Percentiles rank a stretch among this genome's conserved stretches.
These are phyloP conservation scores for Apodemia hepburni DNA, from an alignment of 2,888 invertebrate genomes.

Conservation along the genomic window DNA sequence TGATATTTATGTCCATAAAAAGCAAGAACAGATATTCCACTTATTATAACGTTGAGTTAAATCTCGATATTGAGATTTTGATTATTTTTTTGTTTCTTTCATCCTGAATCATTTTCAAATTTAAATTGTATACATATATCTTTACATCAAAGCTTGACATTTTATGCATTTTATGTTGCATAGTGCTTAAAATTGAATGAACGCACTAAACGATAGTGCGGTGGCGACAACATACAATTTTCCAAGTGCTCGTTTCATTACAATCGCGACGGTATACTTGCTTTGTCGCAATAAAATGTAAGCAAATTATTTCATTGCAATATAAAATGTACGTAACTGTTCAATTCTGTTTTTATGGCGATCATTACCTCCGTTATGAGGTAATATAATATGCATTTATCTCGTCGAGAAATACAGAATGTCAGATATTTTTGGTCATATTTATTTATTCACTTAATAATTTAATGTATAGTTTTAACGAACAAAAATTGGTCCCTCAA, in stretches of 20 bases:
- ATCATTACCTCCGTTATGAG: slow-evolving; percentile 34
- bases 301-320: slow-evolving; percentile 60
- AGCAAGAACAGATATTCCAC: too few relatives aligned
- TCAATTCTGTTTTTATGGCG: slow-evolving; percentile 41
- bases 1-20: too few relatives aligned
- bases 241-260: neutral
- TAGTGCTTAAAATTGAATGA: too few relatives aligned
- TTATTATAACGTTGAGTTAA: too few relatives aligned
- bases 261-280: neutral
- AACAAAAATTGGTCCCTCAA: neutral
- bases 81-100: too few relatives aligned
- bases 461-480: neutral
- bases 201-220: neutral
- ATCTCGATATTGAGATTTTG: too few relatives aligned
- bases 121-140: slow-evolving; percentile 29
- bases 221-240: neutral
- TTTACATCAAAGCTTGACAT: neutral
- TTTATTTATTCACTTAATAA: neutral
- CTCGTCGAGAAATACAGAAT: slow-evolving; percentile 1
- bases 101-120: too few relatives aligned
- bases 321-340: slow-evolving; percentile 41
- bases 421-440: neutral
- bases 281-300: slow-evolving; percentile 24
- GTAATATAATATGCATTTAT: slow-evolving; percentile 28
- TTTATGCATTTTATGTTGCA: too few relatives aligned